Evolutionary conservation across 2,888 invertebrate species (phyloP).

Genomic region (Crematogaster levior): DNA sequence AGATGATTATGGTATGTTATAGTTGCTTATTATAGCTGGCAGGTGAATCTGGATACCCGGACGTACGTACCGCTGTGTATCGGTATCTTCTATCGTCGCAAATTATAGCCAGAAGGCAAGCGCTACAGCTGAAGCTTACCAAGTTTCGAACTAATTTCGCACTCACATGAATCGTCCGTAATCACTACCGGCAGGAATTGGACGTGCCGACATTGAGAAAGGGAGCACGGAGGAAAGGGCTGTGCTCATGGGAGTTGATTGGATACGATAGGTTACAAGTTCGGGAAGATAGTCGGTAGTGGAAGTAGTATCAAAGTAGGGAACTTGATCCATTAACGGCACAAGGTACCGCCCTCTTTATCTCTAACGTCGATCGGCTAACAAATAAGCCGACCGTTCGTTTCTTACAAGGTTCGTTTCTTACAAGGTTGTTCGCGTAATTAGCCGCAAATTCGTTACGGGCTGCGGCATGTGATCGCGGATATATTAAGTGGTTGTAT

Average conservation of each 20-base stretch:
- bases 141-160: conserved; percentile 73
- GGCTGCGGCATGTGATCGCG: not conserved
- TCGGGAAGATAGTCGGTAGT: conserved; percentile 41
- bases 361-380: conserved; percentile 54
- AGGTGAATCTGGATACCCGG: conserved; percentile 24
- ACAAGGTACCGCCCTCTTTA: conserved; percentile 70
- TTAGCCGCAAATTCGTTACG: conserved; percentile 57
- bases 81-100: conserved; percentile 37
- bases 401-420: conserved; percentile 46
- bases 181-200: conserved; percentile 68
- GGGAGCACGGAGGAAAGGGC: conserved; percentile 29
- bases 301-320: conserved; percentile 70
- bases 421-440: conserved; percentile 59
- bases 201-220: conserved; percentile 53
- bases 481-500: conserved; percentile 4
- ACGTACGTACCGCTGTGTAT: not conserved
- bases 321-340: conserved; percentile 73
- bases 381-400: conserved; percentile 68
- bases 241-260: conserved; percentile 64
- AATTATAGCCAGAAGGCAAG: conserved; percentile 45
- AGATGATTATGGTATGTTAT: conserved; percentile 17
- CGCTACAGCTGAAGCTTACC: conserved; percentile 20
- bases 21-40: conserved; percentile 14
- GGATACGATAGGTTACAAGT: conserved; percentile 67
- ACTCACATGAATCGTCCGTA: conserved; percentile 70